phyloP scores from a whole-genome alignment of 2,797 vertebrate species.

The Malacoraja senta region DNA sequence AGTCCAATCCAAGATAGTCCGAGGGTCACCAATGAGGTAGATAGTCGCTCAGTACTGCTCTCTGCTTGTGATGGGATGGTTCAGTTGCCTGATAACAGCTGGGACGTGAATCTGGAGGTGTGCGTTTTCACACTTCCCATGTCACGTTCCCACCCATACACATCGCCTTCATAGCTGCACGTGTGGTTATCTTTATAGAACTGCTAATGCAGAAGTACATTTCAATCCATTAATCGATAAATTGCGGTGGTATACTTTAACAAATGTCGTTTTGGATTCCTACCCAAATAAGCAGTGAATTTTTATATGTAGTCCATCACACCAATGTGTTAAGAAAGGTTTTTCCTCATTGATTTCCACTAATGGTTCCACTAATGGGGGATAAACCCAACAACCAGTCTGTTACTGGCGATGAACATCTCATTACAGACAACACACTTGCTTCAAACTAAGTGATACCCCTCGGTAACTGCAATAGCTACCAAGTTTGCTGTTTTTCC shows the following conservation, averaged over 20 bases:
- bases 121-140: too few species aligned
- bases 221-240: not conserved
- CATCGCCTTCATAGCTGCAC: too few species aligned
- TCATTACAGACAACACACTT: not conserved
- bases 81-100: too few species aligned
- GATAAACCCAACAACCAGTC: not conserved
- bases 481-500: not conserved
- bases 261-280: not conserved
- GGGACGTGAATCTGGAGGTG: too few species aligned
- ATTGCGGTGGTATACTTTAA: too few species aligned
- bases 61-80: too few species aligned
- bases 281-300: not conserved
- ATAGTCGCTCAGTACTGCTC: too few species aligned
- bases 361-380: not conserved
- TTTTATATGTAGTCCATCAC: not conserved
- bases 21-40: too few species aligned
- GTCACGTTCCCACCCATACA: too few species aligned
- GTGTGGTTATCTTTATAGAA: not conserved
- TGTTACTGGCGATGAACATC: not conserved
- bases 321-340: not conserved
- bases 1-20: too few species aligned
- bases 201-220: not conserved
- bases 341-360: not conserved
- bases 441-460: not conserved
- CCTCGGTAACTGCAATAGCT: not conserved